phyloP scores from a whole-genome alignment of 2,113 vertebrate species.

The Limnothrissa miodon region DNA sequence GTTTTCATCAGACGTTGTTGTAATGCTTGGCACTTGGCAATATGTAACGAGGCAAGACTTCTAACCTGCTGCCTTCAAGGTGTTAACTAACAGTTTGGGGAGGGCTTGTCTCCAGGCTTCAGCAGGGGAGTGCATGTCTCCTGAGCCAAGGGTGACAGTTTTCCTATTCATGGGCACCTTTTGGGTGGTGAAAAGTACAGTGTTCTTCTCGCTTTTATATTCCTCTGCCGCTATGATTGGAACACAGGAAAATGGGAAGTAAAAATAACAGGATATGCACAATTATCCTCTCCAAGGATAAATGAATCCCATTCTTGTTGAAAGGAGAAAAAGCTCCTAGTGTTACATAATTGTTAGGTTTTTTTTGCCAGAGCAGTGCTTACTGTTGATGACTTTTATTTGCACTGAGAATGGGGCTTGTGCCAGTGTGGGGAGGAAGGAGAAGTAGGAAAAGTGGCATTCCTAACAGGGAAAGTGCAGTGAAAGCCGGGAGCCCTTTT shows the following conservation, averaged over 20 bases:
- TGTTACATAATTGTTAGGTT: background rate
- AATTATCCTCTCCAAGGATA: background rate
- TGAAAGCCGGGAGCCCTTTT: background rate
- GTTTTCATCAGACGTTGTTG: background rate
- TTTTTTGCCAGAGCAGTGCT: background rate
- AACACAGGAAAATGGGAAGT: background rate
- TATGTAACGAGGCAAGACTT: background rate
- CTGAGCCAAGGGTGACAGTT: background rate
- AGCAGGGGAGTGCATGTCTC: background rate
- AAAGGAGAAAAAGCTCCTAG: background rate
- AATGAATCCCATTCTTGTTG: background rate
- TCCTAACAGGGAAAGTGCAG: background rate
- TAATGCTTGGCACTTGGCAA: background rate
- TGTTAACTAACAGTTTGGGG: conserved; percentile 8
- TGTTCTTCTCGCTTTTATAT: background rate
- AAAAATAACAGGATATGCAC: conserved; percentile 15
- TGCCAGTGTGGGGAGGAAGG: background rate
- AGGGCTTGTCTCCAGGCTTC: too few relatives aligned
- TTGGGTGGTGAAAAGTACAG: background rate
- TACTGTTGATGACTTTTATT: conserved; percentile 7
- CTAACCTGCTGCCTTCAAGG: background rate
- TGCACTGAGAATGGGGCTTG: background rate
- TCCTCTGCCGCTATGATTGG: background rate
- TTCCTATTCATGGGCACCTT: background rate
- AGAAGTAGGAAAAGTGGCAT: background rate